Base-by-base conservation (phyloP, 1,140 invertebrate species). In the Cardiocondyla obscurior region DNA sequence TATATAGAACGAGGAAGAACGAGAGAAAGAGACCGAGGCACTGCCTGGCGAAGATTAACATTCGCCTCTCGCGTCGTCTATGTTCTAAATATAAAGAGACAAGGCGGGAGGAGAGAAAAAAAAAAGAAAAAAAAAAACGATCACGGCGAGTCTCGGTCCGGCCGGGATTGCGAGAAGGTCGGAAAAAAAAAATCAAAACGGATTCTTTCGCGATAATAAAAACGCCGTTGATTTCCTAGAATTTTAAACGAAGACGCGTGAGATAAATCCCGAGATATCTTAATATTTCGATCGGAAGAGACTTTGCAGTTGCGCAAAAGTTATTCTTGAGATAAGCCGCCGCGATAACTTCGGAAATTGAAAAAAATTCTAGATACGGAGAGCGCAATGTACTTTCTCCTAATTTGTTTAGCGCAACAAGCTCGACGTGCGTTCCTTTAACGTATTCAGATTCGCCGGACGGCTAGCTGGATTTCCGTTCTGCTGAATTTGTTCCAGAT, bases 1-100 rank as follows among this genome's bases (percentile, higher is more conserved):
- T 22, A 36, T 3, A 28, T 10, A 33, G 3, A 22, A 19, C 36
- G 42, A 36, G 44, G 22, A 7, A 25, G 19, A 55, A 36, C 10
- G 14, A 46, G 36, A 53, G 10, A 55, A 19, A 53, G 22, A 30
- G 42, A 46, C 57, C 8, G n/a, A 60, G 30, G 19, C 33, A 36
- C 46, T 64, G 42, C 30, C 67, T 10, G 62, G 42, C 46, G 62
- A 55, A 73, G 77, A 55, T 81, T 81, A 69, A 81, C 77, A 16
- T 28, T 73, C 49, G 76, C 33, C 25, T 19, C 19, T 42, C 22
- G 57, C 28, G 44, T 67, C 28, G 74, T 79, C 46, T 51, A 53
- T 30, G 44, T 83, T 83, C 82, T 83, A 83, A 83, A 83, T 65
- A 83, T 83, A 83, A 83, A 82, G 51, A 82, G 57, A 67, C 51